Evolutionary conservation across 2,113 vertebrate genomes (phyloP).

Genomic region (Fukomys damarensis): DNA sequence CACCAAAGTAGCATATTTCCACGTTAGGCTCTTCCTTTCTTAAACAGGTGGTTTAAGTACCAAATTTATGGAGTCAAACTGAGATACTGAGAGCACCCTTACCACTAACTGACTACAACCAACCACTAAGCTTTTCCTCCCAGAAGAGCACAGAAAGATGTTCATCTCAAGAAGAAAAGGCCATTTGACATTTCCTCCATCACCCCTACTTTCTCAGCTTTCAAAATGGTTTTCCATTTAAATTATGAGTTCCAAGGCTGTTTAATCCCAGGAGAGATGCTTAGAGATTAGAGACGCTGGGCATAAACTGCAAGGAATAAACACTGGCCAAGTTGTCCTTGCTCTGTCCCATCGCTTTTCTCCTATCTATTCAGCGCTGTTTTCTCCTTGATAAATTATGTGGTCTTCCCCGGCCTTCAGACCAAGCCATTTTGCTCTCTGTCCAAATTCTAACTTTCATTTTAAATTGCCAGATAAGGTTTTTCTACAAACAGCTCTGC

Average conservation of each 20-base stretch:
- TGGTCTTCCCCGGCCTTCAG: neutral
- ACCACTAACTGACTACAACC: conserved; percentile 13
- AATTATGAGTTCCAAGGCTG: neutral
- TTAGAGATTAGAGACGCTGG: neutral
- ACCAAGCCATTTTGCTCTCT: neutral
- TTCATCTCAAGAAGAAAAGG: conserved; percentile 57
- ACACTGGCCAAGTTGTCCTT: neutral
- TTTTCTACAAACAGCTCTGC: neutral
- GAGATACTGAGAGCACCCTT: conserved; percentile 33
- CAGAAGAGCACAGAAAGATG: conserved; percentile 63
- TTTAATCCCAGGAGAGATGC: neutral
- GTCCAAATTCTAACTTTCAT: neutral
- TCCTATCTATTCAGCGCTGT: neutral
- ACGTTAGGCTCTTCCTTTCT: conserved; percentile 66
- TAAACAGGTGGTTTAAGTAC: conserved; percentile 66
- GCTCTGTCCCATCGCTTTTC: neutral
- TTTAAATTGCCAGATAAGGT: neutral
- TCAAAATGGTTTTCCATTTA: neutral
- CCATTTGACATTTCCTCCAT: conserved; percentile 53
- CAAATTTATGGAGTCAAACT: conserved; percentile 63
- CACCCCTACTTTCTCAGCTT: neutral
- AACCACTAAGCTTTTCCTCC: conserved; percentile 51
- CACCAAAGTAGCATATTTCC: conserved; percentile 54
- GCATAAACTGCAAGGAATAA: neutral
- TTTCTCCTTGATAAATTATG: neutral